Percentiles rank a stretch among this genome's conserved stretches.
phyloP scores from a whole-genome alignment of 1,140 invertebrate genomes.

The Stegodyphus dumicola region DNA sequence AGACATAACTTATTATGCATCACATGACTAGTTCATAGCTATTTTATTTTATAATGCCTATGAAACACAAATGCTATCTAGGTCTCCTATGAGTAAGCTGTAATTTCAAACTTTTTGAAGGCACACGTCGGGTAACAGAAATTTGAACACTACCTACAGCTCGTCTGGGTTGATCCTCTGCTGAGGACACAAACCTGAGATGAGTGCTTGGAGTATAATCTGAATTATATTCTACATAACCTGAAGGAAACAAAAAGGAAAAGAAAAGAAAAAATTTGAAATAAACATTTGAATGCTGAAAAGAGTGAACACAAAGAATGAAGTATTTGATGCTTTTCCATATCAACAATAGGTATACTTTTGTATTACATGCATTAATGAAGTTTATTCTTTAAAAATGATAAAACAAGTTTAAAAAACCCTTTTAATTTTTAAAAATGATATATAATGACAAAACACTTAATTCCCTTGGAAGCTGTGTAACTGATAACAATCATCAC shows the following conservation, averaged over 20 bases:
- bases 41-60: background rate
- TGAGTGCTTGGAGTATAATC: slow-evolving; percentile 25
- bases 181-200: slow-evolving; percentile 10
- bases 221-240: slow-evolving; percentile 30
- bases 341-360: background rate
- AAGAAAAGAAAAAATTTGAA: background rate
- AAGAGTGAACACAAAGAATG: background rate
- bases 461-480: too few species aligned
- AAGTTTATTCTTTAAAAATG: background rate
- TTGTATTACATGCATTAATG: background rate
- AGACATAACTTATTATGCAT: background rate
- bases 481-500: too few species aligned
- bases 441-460: too few species aligned
- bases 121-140: slow-evolving; percentile 32
- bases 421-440: too few species aligned
- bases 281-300: background rate
- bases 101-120: slow-evolving; percentile 43
- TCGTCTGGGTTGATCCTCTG: slow-evolving; percentile 22
- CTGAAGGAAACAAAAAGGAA: slow-evolving; percentile 13
- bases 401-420: too few species aligned
- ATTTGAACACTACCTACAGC: slow-evolving; percentile 53
- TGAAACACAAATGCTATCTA: slow-evolving; percentile 37
- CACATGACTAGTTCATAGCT: background rate
- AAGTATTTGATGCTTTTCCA: background rate
- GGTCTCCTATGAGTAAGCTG: slow-evolving; percentile 44